Evolutionary conservation across 1,140 invertebrate species (phyloP), one percentile per base, ranked within the genome.

Genomic region (Drosophila pruinosa): DNA sequence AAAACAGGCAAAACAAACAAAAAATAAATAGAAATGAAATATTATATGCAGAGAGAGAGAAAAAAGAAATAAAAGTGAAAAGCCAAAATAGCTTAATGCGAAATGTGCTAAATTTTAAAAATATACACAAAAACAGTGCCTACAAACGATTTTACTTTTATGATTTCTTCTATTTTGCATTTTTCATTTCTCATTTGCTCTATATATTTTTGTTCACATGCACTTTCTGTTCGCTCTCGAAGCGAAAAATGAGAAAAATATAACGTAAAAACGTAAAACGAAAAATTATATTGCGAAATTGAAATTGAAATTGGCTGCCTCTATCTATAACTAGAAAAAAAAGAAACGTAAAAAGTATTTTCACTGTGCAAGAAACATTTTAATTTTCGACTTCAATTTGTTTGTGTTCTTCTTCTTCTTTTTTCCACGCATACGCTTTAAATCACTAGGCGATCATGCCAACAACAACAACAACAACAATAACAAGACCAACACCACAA

Each of bases 351-450:
- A 28, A 75, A 64, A 70, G 58, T 59, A 79, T 62, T 72, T 61
- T 41, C 21, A 38, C 47, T 69, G 36, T 31, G 31, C 47, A 43
- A 50, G 41, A 34, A 58, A 39, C 24, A 28, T 86, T 85, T 81
- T 82, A 82, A 86, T 88, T 86, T 86, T 85, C 65, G 70, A 88
- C 81, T 86, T 89, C 83, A 88, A 86, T 86, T 86, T 86, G 70
- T 82, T 86, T 86, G 74, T 89, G 82, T 86, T 88, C 47, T 85
- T 83, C 78, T 83, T 82, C 82, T 73, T 78, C 71, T n/a, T 86
- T 78, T 78, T 75, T 88, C 67, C 75, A 82, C 74, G 76, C 77
- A 86, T 80, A 75, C 80, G 82, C 81, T 81, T 88, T 81, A 36
- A 88, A 86, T 78, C 70, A 85, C 74, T 80, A 85, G 80, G 83